phyloP scores from a whole-genome alignment of 2,797 vertebrate species.

The Sandelia bainsii region DNA sequence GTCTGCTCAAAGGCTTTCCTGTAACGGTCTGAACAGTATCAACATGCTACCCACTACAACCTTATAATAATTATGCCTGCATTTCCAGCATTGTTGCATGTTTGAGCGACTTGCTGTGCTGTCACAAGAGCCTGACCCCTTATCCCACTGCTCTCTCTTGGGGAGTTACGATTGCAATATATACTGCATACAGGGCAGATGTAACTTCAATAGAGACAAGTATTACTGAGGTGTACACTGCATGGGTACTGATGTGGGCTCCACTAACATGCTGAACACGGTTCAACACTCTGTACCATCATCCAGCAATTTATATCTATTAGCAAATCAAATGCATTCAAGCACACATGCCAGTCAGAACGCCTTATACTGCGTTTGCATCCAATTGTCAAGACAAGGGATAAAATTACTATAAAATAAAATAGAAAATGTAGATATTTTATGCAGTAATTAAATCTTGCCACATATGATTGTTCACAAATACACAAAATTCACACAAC shows the following conservation, averaged over 20 bases:
- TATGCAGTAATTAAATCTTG: background rate
- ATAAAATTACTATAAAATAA: background rate
- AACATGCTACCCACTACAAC: conserved; percentile 40
- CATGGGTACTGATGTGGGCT: background rate
- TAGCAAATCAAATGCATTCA: background rate
- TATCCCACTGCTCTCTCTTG: conserved; percentile 1
- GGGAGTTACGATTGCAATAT: conserved; percentile 17
- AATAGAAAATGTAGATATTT: too few species aligned
- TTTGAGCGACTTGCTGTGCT: too few species aligned
- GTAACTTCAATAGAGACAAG: conserved; percentile 6
- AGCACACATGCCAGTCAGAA: background rate
- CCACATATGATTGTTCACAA: background rate
- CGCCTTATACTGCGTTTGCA: too few species aligned
- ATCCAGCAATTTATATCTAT: background rate
- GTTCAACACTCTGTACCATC: background rate
- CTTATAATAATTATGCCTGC: conserved; percentile 59
- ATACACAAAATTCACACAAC: conserved; percentile 12
- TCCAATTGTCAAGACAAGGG: background rate
- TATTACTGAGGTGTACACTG: background rate
- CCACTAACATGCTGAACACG: background rate
- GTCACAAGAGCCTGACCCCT: too few species aligned
- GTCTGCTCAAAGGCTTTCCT: conserved; percentile 54
- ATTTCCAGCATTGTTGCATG: conserved; percentile 22
- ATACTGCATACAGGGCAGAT: conserved; percentile 18
- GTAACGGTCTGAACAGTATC: conserved; percentile 47